Evolutionary conservation across 2,113 vertebrate species (phyloP).

Genomic region (Columbina picui): DNA sequence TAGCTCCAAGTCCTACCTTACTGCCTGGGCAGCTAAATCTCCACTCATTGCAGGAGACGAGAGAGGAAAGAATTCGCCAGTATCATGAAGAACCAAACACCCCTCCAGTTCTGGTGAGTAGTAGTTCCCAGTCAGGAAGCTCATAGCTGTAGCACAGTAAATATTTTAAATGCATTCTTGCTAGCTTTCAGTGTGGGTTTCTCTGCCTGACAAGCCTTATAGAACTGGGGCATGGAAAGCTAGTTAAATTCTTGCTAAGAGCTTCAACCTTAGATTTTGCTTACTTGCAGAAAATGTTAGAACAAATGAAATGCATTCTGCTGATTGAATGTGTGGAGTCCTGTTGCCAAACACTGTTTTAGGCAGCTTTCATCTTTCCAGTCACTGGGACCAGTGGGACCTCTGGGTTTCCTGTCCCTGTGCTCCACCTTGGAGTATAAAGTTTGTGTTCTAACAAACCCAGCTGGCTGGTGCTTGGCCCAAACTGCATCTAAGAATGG

Average conservation of each 20-base stretch:
- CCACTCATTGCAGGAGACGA: slow-evolving; percentile 78
- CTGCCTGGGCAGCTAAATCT: neutral
- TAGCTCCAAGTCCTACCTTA: neutral
- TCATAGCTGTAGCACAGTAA: neutral
- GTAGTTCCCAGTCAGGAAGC: neutral
- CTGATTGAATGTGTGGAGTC: neutral
- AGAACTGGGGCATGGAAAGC: neutral
- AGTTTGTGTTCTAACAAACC: neutral
- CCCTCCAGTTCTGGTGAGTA: slow-evolving; percentile 82
- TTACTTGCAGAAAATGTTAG: neutral
- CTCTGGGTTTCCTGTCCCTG: neutral
- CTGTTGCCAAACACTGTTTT: neutral
- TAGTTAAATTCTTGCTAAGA: neutral
- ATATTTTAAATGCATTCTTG: neutral
- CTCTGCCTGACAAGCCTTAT: neutral
- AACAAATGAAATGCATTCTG: neutral
- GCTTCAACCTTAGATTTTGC: neutral
- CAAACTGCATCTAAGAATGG: neutral
- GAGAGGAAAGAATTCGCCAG: slow-evolving; percentile 86
- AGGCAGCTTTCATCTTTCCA: neutral
- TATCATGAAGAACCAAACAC: slow-evolving; percentile 85
- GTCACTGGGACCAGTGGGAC: neutral
- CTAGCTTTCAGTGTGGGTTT: neutral
- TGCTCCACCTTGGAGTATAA: neutral
- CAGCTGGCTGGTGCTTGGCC: neutral